phyloP scores from a whole-genome alignment of 2,888 invertebrate species.

The Sisyra terminalis region DNA sequence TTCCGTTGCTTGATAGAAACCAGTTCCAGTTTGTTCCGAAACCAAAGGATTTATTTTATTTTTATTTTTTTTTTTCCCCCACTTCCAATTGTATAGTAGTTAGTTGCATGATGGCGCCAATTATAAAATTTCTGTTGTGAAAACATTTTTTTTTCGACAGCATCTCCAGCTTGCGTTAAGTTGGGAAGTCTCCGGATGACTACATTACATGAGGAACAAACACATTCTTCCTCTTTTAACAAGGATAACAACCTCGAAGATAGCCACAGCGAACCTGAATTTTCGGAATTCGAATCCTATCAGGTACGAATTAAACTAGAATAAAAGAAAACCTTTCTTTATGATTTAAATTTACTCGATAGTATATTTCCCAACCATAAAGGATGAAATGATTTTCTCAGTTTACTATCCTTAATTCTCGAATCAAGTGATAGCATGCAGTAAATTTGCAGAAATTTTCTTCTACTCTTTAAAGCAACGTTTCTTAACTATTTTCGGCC shows the following conservation, averaged over 20 bases:
- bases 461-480: too few relatives aligned
- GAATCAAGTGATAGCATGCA: too few relatives aligned
- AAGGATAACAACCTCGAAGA: conserved; percentile 20
- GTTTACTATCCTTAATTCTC: too few relatives aligned
- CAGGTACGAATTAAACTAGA: conserved; percentile 16
- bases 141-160: conserved; percentile 30
- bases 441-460: too few relatives aligned
- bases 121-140: too few relatives aligned
- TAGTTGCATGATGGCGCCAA: conserved; percentile 1
- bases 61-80: conserved; percentile 11
- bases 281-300: conserved; percentile 24
- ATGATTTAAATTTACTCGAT: too few relatives aligned
- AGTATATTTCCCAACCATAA: too few relatives aligned
- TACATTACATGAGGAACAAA: conserved; percentile 76
- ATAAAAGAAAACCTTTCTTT: too few relatives aligned
- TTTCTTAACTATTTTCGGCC: too few relatives aligned
- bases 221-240: conserved; percentile 12
- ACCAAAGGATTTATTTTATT: conserved; percentile 7
- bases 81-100: conserved; percentile 7
- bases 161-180: conserved; percentile 73
- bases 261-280: conserved; percentile 29
- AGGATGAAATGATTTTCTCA: too few relatives aligned
- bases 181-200: conserved; percentile 70
- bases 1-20: conserved; percentile 9
- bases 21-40: conserved; percentile 13